Evolutionary conservation across 2,888 invertebrate species (phyloP), one percentile per base, ranked within the genome.

Genomic region (Timema podura): DNA sequence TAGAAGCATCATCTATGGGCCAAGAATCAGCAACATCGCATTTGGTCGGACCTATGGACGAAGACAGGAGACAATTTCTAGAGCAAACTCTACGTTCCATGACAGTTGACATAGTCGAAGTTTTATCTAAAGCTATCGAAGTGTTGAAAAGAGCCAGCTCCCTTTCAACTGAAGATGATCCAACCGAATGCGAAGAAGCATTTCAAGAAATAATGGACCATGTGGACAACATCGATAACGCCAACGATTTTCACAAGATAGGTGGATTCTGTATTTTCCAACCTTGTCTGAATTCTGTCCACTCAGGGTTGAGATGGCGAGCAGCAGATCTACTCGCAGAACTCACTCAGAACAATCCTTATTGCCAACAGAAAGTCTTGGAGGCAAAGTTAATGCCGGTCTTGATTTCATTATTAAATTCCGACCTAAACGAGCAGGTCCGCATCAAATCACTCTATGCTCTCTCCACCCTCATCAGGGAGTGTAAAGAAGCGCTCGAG

Each of bases 341-440:
- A 76, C 80, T 94, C 70, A 88, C 91, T 49, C 96, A 96, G 81
- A 95, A 96, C 81, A 95, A 96, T 82, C 88, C 90, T 0, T 90
- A 86, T 78, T 93, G 93, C 76, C 96, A 96, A 80, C 81, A 86
- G 46, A 83, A 85, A 59, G 87, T 90, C n/a, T 75, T 92, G 6
- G 88, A 90, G 72, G 83, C 85, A 65, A 87, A 88, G 0, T 81
- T 91, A 9, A 80, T 95, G 61, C 86, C 88, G 0, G 82, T 85
- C 9, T 80, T 95, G 15, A 77, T 92, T 13, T 79, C 81, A 6
- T 79, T 91, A 70, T 80, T 89, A 11, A 85, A 87, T 75, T 81
- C 81, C 10, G 90, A 91, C 77, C 78, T 81, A 0, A 83, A 85
- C 5, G 81, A 83, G 15, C 78, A 81, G 0, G 87, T 90, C 0